A percentile compares a stretch with the other conserved stretches of the same genome.
These are phyloP conservation scores for Clarias batrachus DNA, from an alignment of 2,113 vertebrate genomes.

Conservation along the genomic window DNA sequence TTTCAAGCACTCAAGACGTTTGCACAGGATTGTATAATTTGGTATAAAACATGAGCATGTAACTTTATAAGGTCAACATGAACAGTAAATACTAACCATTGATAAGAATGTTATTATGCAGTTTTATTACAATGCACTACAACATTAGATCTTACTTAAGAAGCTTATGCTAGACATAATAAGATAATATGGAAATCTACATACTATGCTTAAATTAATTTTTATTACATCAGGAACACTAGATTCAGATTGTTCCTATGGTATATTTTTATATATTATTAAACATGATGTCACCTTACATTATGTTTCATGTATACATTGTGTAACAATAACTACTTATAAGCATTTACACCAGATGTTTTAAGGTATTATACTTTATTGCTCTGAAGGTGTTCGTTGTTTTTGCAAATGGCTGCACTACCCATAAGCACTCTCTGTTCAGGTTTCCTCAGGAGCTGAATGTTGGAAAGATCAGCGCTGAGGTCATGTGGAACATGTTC, in stretches of 20 bases:
- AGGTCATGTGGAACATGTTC: conserved; percentile 99
- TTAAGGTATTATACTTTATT: neutral
- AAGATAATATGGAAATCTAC: neutral
- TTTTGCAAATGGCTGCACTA: neutral
- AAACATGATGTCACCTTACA: neutral
- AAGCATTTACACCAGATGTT: neutral
- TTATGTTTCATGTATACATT: neutral
- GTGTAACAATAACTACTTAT: neutral
- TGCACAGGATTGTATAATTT: neutral
- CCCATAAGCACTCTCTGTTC: conserved; percentile 1
- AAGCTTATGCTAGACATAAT: neutral
- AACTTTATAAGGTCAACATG: neutral
- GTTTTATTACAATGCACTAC: neutral
- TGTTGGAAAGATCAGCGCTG: conserved; percentile 94
- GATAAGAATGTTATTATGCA: neutral
- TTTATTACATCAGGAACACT: neutral
- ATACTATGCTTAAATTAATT: neutral
- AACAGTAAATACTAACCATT: neutral
- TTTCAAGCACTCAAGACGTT: too few species aligned
- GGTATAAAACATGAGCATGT: neutral
- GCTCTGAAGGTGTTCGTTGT: neutral
- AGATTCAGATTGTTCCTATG: neutral
- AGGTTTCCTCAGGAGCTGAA: conserved; percentile 94
- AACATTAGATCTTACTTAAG: neutral
- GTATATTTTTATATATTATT: neutral